phyloP scores from a whole-genome alignment of 2,113 vertebrate species.

The Pterocles orientalis region DNA sequence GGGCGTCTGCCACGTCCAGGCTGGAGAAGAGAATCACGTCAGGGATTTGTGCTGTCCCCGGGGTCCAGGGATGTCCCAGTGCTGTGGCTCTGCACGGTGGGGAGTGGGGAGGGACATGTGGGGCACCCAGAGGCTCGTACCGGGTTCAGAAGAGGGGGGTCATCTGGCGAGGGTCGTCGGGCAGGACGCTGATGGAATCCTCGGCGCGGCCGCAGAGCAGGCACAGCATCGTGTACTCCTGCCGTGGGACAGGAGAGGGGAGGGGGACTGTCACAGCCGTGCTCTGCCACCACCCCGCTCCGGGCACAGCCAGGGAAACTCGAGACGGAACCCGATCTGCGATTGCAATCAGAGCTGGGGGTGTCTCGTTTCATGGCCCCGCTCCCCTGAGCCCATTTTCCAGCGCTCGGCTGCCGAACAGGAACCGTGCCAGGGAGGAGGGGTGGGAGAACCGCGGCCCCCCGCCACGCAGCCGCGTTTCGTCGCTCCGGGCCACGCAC shows the following conservation, averaged over 20 bases:
- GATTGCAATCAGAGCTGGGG: background rate
- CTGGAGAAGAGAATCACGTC: background rate
- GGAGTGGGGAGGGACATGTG: background rate
- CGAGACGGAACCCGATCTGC: background rate
- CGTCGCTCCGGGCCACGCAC: no score
- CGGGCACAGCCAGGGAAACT: background rate
- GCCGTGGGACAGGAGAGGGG: background rate
- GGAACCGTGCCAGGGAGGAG: background rate
- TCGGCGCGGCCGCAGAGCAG: constrained; percentile 95
- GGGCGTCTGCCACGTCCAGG: accelerated
- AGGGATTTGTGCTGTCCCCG: background rate
- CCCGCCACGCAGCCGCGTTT: accelerated
- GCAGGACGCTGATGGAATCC: constrained; percentile 92
- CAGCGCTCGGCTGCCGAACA: background rate
- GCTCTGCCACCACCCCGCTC: no score
- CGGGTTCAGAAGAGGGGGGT: constrained; percentile 85
- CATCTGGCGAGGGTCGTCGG: constrained; percentile 92
- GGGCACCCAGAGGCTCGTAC: background rate
- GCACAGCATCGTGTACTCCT: constrained; percentile 99
- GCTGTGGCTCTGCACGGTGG: accelerated
- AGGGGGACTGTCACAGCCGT: background rate
- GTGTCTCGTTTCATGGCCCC: background rate
- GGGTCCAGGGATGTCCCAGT: background rate
- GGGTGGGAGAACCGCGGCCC: background rate
- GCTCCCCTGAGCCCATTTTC: background rate